Evolutionary conservation across 2,888 invertebrate genomes (phyloP), one percentile per base, ranked within the genome.

Genomic region (Esperia sulphurella): DNA sequence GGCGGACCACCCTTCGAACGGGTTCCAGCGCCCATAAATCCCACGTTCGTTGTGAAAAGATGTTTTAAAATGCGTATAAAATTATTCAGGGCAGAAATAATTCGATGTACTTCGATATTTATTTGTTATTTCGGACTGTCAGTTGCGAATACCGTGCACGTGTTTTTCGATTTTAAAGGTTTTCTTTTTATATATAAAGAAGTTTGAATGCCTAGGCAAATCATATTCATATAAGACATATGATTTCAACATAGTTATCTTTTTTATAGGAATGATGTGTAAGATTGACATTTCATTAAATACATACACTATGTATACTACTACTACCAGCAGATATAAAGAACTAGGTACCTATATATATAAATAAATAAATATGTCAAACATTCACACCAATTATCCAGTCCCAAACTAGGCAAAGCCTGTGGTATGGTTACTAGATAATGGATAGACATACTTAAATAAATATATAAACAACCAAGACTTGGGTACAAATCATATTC

Each of bases 41-140:
- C 87, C 89, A 89, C 89, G 89, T 84, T 82, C 78, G 63, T 71
- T 79, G 74, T 83, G 78, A 84, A 87, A 83, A 83, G 83, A 85
- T 72, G 79, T 84, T 88, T 88, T 88, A 86, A 89, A 89, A 88
- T 74, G 88, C 85, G 88, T 88, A 87, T 85, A 84, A 87, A 86
- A 85, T 86, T 85, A 88, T 88, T 83, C 82, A 82, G 86, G 78
- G 87, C 85, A 85, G 78, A 82, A 81, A 82, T 87, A 84, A 87
- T 87, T 83, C 71, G 78, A 72, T 75, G 73, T 59, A 71, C 70
- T 64, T 59, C 66, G 73, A 69, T 70, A 75, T 79, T 79, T 79
- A 75, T 82, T 82, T 75, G 73, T 79, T 79, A 74, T 43, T 76
- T 76, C 65, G 65, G 61, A 65, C 56, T 68, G 61, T 64, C 59